Base-by-base conservation (phyloP, 2,888 invertebrate genomes). In the Philereme vetulata region DNA sequence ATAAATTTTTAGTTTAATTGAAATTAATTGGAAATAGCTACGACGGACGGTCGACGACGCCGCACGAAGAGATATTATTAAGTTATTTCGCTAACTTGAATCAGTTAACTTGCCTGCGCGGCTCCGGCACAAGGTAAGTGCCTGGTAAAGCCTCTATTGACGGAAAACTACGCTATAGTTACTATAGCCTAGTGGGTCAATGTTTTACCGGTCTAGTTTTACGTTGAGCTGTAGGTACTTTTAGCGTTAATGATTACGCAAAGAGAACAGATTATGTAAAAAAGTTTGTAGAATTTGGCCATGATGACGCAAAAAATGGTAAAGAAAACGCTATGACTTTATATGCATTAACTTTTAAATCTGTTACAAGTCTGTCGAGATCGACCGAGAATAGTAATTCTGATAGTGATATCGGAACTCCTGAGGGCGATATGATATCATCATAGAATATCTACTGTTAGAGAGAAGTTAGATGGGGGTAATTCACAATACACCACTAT, bases 151-250 rank as follows among this genome's bases (percentile, higher is more conserved):
- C 70, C 52, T 77, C 70, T 75, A 73, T 75, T 71, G 71, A 66
- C 75, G 70, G 71, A 72, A 72, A 74, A 72, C 69, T 72, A 70
- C 66, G 62, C 49, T 59, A 59, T 40, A 40, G 10, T 9, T 7
- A 60, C 55, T 50, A 45, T 51, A 45, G 61, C 21, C 63, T 65
- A 76, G 69, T 78, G 58, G 78, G 80, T 80, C 78, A 80, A 78
- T 76, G 77, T 68, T 74, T 38, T 21, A 21, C 21, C 21, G 2
- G 21, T 21, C 21, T 21, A 21, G 21, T 21, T 21, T 72, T 70
- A 56, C 55, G 62, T 64, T 56, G 35, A 56, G 51, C 32, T 51
- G 34, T 44, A 60, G 32, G 46, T 44, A 43, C 47, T 46, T 44
- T 44, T 48, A 48, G 55, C 59, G 42, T 49, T 55, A 59, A 51